phyloP scores from a whole-genome alignment of 2,888 invertebrate species.

The Disparrhopalites patrizii region DNA sequence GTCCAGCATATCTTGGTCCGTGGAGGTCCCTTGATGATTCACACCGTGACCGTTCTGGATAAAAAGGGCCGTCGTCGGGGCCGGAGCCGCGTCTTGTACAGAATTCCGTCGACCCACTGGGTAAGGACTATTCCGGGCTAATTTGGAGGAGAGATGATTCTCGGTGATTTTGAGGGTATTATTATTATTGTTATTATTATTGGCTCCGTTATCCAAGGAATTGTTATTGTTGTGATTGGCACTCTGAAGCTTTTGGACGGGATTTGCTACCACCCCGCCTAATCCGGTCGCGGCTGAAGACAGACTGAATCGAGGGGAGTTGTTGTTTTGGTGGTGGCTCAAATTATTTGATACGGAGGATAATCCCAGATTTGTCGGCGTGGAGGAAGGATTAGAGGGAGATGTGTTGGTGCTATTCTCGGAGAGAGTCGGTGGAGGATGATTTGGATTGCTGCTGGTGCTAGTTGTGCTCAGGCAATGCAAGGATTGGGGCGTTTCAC shows the following conservation, averaged over 20 bases:
- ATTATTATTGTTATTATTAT: conserved; percentile 3
- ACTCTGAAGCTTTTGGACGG: conserved; percentile 15
- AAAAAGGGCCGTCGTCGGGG: background rate
- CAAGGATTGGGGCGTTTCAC: conserved; percentile 47
- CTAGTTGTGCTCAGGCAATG: conserved; percentile 45
- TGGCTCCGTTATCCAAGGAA: conserved; percentile 19
- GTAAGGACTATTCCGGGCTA: conserved; percentile 41
- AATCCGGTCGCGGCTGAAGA: conserved; percentile 11
- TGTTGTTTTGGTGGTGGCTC: too few relatives aligned
- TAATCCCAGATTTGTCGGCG: background rate
- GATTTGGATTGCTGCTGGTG: conserved; percentile 5
- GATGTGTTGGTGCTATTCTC: conserved; percentile 20
- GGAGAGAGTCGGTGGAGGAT: conserved; percentile 14
- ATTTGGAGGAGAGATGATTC: conserved; percentile 46
- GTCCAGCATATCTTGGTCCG: too few relatives aligned
- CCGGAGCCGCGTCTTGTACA: background rate
- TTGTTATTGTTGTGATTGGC: conserved; percentile 20
- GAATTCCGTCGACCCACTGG: background rate
- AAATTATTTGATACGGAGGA: background rate
- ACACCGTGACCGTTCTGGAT: conserved; percentile 43
- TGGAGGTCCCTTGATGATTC: conserved; percentile 20
- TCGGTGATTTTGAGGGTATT: conserved; percentile 46
- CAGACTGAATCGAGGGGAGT: conserved; percentile 14
- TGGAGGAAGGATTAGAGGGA: background rate
- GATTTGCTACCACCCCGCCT: conserved; percentile 6